Percentiles rank a stretch among this genome's conserved stretches.
Evolutionary conservation across 2,888 invertebrate genomes (phyloP).

Genomic region (Mesopsocus fuscifrons): DNA sequence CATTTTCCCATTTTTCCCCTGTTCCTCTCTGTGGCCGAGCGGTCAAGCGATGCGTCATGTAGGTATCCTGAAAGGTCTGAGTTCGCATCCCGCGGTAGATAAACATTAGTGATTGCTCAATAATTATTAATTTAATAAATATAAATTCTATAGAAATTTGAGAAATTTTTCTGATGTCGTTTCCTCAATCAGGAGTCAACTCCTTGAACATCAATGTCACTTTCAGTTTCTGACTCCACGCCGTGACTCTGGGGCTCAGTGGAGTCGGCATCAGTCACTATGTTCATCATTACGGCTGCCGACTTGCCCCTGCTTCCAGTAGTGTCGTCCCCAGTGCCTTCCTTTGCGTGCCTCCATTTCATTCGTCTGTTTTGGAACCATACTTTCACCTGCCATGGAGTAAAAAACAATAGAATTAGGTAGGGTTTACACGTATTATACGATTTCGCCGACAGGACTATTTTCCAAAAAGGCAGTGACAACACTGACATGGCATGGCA

Average conservation of each 20-base stretch:
- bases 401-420: constrained; percentile 7
- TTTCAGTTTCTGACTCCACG: background rate
- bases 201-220: constrained; percentile 3
- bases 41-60: no score
- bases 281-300: background rate
- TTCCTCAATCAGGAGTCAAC: background rate
- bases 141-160: no score
- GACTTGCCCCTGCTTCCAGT: background rate
- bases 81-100: no score
- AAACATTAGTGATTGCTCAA: no score
- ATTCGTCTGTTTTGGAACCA: constrained; percentile 86
- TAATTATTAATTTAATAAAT: no score
- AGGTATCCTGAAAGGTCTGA: no score
- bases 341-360: constrained; percentile 72
- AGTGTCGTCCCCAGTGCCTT: constrained; percentile 19
- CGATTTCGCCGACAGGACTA: no score
- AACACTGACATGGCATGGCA: no score
- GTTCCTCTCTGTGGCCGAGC: no score
- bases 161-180: no score
- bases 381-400: constrained; percentile 52
- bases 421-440: background rate
- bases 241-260: background rate
- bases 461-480: no score
- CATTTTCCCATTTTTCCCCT: no score
- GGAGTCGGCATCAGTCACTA: constrained; percentile 1